Conservation (phyloP, 1,140 invertebrate genomes). For the Sminthurides bifidus region DNA sequence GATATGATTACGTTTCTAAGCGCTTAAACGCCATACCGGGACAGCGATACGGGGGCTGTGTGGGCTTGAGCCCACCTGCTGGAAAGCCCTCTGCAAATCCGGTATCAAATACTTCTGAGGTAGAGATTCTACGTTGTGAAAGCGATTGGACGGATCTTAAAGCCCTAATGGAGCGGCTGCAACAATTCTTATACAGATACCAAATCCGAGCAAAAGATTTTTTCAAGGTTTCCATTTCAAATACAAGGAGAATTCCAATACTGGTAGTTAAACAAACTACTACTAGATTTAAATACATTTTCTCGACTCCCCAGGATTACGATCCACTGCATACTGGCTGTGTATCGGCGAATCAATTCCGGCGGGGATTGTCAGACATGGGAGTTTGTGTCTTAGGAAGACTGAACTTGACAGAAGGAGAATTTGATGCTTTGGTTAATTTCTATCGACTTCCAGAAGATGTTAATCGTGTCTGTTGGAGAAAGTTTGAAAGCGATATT, state of each 20-base stretch:
- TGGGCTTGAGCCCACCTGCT: constrained; percentile 13
- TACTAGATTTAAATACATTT: no score
- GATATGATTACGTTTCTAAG: constrained; percentile 20
- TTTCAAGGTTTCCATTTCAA: constrained; percentile 30
- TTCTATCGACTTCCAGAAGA: constrained; percentile 21
- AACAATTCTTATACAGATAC: constrained; percentile 27
- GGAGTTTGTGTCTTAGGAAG: constrained; percentile 22
- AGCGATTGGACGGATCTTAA: constrained; percentile 25
- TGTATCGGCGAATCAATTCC: constrained; percentile 26
- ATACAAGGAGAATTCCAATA: no score
- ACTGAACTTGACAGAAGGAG: constrained; percentile 20
- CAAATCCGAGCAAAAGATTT: constrained; percentile 26
- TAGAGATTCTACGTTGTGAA: constrained; percentile 5
- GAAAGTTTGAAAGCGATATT: constrained; percentile 30
- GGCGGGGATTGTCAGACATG: constrained; percentile 23
- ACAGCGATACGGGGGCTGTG: constrained; percentile 24
- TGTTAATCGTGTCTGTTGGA: constrained; percentile 26
- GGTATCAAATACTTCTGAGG: constrained; percentile 2
- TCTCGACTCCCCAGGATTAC: constrained; percentile 15
- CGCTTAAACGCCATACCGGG: constrained; percentile 6
- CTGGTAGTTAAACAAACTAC: no score
- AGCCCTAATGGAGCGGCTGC: constrained; percentile 26
- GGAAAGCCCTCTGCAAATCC: constrained; percentile 19
- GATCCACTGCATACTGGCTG: constrained; percentile 23
- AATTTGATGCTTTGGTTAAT: constrained; percentile 31